A percentile compares a stretch with the other conserved stretches of the same genome.
These are phyloP conservation scores for Lagenorhynchus albirostris DNA, from an alignment of 2,113 vertebrate species.

Conservation along the genomic window DNA sequence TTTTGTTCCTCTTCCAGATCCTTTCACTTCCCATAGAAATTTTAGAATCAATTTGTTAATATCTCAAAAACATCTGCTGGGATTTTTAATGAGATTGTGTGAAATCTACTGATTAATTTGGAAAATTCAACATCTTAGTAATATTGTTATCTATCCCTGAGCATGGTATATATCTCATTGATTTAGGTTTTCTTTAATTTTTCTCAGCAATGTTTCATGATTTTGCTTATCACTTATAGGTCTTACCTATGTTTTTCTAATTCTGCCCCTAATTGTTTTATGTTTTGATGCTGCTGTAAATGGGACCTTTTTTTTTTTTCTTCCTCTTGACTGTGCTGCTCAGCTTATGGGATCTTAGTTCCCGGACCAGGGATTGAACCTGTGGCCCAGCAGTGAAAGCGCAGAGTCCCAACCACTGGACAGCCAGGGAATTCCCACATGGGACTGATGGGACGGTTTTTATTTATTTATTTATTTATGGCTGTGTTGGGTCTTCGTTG, in stretches of 20 bases:
- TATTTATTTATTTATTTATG: too few species aligned
- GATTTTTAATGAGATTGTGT: not conserved
- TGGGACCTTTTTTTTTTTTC: not conserved
- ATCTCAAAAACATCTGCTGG: not conserved
- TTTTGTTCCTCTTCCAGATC: not conserved
- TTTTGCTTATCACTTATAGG: not conserved
- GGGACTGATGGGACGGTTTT: too few species aligned
- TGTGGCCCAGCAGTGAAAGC: not conserved
- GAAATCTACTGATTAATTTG: not conserved
- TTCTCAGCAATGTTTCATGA: not conserved
- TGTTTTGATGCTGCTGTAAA: not conserved
- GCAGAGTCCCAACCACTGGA: not conserved
- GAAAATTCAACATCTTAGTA: not conserved
- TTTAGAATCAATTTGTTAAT: not conserved
- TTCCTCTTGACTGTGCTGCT: not conserved
- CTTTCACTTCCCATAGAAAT: not conserved
- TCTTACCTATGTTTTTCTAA: not conserved
- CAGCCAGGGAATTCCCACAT: not conserved
- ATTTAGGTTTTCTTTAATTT: not conserved
- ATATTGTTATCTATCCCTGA: not conserved
- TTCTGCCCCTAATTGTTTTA: not conserved
- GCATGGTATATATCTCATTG: fast-evolving
- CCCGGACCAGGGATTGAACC: not conserved
- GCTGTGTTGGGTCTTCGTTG: too few species aligned
- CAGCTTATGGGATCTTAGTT: not conserved